Evolutionary conservation across 2,888 invertebrate species (phyloP), one percentile per base, ranked within the genome.

Genomic region (Folsomia manolachei): DNA sequence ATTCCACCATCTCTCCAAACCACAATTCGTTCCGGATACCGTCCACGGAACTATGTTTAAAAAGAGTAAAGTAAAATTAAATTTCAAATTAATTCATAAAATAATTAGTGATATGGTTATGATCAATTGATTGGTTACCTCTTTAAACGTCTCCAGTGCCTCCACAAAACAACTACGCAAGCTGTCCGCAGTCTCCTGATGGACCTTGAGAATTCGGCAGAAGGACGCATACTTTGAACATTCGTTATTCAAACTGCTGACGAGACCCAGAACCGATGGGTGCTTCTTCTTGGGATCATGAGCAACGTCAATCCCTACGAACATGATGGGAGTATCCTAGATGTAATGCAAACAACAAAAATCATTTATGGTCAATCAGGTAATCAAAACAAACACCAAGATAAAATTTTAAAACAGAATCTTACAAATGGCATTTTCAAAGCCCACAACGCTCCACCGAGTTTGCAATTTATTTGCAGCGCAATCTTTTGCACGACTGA

Each of bases 401-500:
- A 27, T 97, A n/a, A n/a, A 19, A 21, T 19, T 9, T 63, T 53
- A 2, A 51, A 51, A 14, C 51, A 51, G 9, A 63, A 4, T 19
- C 83, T 82, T 84, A 88, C 88, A 82, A 91, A 86, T 0, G 96
- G 97, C 71, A 95, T 92, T 27, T 87, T 85, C 0, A 97, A 86
- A 1, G 89, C 88, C 97, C 97, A 97, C 24, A 97, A 84, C 0
- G 93, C 90, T 1, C 97, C 97, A 1, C 97, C 97, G 9, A 97
- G 84, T 85, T 97, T 97, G 83, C 95, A 95, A 83, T 95, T 96
- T 79, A 97, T 94, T 85, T 97, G 97, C 25, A 97, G 84, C 0
- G 92, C 89, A 60, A 97, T 92, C 85, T 96, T 97, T 83, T 94
- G 92, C 0, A 91, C 89, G 18, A 97, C 89, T 0, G 91, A 87